These are phyloP conservation scores for Podabrus alpinus DNA, from an alignment of 2,888 invertebrate species.

Conservation along the genomic window DNA sequence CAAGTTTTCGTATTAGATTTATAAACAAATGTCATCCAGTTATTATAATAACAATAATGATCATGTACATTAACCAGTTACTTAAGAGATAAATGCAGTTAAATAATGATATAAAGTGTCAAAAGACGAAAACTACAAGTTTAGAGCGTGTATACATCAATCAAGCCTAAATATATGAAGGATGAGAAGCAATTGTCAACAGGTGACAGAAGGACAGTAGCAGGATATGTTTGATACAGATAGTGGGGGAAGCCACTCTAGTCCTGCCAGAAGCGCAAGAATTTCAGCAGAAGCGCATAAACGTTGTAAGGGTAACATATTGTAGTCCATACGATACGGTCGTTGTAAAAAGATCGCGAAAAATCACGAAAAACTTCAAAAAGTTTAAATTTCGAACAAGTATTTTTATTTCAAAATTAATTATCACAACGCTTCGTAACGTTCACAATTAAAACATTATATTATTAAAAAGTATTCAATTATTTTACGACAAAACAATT, in stretches of 20 bases:
- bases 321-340: constrained; percentile 27
- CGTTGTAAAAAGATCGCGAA: constrained; percentile 30
- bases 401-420: neutral
- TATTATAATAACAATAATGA: neutral
- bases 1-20: neutral
- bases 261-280: constrained; percentile 25
- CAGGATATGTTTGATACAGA: constrained; percentile 33
- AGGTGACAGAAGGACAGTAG: constrained; percentile 40
- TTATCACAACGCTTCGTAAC: neutral
- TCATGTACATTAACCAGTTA: neutral
- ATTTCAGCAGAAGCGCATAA: constrained; percentile 30
- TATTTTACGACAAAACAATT: neutral
- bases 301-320: constrained; percentile 22
- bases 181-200: constrained; percentile 41
- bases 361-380: constrained; percentile 26
- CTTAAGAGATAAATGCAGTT: constrained; percentile 8
- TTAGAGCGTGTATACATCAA: constrained; percentile 7
- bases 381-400: neutral
- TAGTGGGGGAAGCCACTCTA: constrained; percentile 31
- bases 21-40: neutral
- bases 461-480: neutral
- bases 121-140: neutral
- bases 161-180: constrained; percentile 23
- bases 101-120: constrained; percentile 7
- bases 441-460: neutral